Conservation (phyloP, 2,888 invertebrate genomes). For the Eristalis tenax region DNA sequence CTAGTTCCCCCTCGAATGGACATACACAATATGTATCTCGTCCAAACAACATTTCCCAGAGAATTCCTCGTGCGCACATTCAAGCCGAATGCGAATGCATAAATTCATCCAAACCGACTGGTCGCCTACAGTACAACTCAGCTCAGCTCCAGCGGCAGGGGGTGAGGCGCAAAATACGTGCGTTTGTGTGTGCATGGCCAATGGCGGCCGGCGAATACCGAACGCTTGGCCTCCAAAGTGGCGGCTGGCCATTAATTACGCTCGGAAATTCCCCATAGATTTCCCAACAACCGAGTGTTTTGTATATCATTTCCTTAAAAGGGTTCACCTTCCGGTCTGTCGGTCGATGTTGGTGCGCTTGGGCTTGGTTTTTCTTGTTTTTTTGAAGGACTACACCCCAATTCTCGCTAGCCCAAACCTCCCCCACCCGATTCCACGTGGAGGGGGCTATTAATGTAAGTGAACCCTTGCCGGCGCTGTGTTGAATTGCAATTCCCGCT, state of each 20-base stretch:
- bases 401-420: background rate
- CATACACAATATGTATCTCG: constrained; percentile 6
- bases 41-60: background rate
- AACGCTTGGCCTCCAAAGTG: constrained; percentile 47
- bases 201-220: background rate
- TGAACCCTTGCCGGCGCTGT: constrained; percentile 25
- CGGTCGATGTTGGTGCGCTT: background rate
- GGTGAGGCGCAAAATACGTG: background rate
- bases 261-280: constrained; percentile 70
- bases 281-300: constrained; percentile 61
- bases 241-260: constrained; percentile 68
- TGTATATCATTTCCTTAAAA: constrained; percentile 79
- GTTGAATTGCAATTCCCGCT: constrained; percentile 49
- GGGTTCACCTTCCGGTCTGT: constrained; percentile 74
- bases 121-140: background rate
- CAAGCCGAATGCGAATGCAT: constrained; percentile 49
- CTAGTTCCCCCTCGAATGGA: background rate
- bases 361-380: background rate
- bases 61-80: constrained; percentile 45
- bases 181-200: background rate
- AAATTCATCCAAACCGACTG: constrained; percentile 27
- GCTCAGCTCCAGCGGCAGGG: too few species aligned
- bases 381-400: background rate
- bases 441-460: constrained; percentile 49
- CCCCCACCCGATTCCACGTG: background rate